Conservation (phyloP, 2,797 vertebrate species). For the Sebastes taczanowskii region DNA sequence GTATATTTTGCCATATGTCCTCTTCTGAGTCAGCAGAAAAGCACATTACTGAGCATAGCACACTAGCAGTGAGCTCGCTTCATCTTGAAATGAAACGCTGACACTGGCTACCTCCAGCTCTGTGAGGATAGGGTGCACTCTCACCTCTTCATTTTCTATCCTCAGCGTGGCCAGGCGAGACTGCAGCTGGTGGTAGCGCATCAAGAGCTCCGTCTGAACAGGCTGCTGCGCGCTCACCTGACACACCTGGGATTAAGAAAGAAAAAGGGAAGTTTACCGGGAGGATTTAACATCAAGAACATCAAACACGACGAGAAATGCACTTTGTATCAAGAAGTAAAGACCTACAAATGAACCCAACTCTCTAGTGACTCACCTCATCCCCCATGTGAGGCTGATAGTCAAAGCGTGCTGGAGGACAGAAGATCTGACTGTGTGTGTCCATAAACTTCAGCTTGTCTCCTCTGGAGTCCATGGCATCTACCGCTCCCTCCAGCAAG, state of each 20-base stretch:
- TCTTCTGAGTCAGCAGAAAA: background rate
- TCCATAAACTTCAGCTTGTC: slow-evolving; percentile 99
- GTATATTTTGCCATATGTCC: background rate
- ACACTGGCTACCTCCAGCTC: background rate
- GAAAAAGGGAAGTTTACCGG: slow-evolving; percentile 2
- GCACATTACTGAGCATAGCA: background rate
- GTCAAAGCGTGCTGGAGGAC: slow-evolving; percentile 95
- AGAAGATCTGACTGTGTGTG: slow-evolving; percentile 95
- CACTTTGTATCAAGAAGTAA: background rate
- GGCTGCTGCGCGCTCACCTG: slow-evolving; percentile 98
- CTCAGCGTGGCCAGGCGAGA: slow-evolving; percentile 95
- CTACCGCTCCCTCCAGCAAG: slow-evolving; percentile 92
- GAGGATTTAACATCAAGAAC: slow-evolving; percentile 3
- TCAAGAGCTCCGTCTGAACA: slow-evolving; percentile 94
- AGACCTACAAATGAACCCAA: background rate
- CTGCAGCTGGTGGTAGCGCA: slow-evolving; percentile 98
- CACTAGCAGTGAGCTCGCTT: background rate
- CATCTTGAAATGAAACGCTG: slow-evolving; percentile 6
- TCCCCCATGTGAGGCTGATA: slow-evolving; percentile 99
- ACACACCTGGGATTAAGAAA: slow-evolving; percentile 86
- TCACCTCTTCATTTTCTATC: slow-evolving; percentile 99
- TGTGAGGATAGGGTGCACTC: slow-evolving; percentile 19
- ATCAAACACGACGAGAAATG: background rate
- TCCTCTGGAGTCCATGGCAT: slow-evolving; percentile 92
- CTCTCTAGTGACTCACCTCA: slow-evolving; percentile 82